Percentiles rank a stretch among this genome's conserved stretches.
phyloP scores from a whole-genome alignment of 2,888 invertebrate species.

The Drosophila rubida region DNA sequence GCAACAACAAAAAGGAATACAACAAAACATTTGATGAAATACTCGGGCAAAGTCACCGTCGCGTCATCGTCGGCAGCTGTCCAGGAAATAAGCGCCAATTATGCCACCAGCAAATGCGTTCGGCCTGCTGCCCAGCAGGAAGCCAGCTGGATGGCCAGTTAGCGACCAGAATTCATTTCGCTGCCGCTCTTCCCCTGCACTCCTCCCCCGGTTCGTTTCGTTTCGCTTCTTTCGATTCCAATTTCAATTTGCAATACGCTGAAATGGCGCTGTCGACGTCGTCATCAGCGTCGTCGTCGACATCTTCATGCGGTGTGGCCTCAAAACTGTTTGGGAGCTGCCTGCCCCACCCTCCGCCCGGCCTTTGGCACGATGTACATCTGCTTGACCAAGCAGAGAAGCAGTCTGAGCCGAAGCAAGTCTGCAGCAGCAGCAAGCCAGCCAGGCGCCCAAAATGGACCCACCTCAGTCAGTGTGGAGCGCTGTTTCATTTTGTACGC shows the following conservation, averaged over 20 bases:
- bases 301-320: conserved; percentile 57
- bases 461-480: conserved; percentile 29
- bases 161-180: conserved; percentile 74
- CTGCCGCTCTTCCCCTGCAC: conserved; percentile 46
- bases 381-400: conserved; percentile 78
- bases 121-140: conserved; percentile 65
- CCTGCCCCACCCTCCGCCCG: too few relatives aligned
- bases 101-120: conserved; percentile 80
- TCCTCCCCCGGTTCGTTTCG: conserved; percentile 51
- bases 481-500: conserved; percentile 79
- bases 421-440: conserved; percentile 23
- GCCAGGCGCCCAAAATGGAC: conserved; percentile 34
- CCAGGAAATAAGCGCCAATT: conserved; percentile 83
- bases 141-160: conserved; percentile 76
- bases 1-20: conserved; percentile 19
- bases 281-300: conserved; percentile 14
- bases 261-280: conserved; percentile 60
- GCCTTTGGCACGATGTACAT: conserved; percentile 37
- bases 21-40: conserved; percentile 76
- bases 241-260: conserved; percentile 78
- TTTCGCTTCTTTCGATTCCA: conserved; percentile 77
- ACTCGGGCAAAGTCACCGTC: conserved; percentile 25
- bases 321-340: conserved; percentile 41
- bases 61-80: conserved; percentile 67
- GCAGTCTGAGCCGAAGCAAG: conserved; percentile 15